Conservation (phyloP, 1,140 invertebrate genomes). For the Papilio helenus region DNA sequence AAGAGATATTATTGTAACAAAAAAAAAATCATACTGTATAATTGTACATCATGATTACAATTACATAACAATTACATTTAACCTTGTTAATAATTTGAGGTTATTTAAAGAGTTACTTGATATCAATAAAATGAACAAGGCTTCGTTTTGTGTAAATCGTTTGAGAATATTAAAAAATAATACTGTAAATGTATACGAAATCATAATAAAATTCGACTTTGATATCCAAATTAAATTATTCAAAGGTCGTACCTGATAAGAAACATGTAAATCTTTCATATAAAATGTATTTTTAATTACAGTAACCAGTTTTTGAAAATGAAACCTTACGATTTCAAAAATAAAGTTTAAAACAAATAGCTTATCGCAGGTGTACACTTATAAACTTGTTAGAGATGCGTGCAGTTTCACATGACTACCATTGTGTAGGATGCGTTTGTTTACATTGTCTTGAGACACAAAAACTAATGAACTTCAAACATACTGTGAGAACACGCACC, state of each 20-base stretch:
- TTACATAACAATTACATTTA: background rate
- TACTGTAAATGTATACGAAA: too few relatives aligned
- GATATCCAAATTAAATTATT: too few relatives aligned
- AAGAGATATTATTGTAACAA: background rate
- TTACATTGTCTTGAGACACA: conserved; percentile 1
- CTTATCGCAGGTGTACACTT: background rate
- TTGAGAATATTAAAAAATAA: too few relatives aligned
- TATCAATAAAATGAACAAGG: background rate
- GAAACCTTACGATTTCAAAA: background rate
- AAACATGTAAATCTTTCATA: too few relatives aligned
- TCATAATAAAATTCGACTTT: too few relatives aligned
- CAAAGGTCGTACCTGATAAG: too few relatives aligned
- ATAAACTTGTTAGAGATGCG: background rate
- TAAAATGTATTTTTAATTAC: too few relatives aligned
- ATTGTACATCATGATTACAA: background rate
- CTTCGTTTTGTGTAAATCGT: background rate
- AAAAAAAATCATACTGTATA: background rate
- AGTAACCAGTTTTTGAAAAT: background rate
- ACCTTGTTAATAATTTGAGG: background rate
- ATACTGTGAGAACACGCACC: background rate
- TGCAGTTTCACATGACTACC: conserved; percentile 17
- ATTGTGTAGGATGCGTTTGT: conserved; percentile 10
- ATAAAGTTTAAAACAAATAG: background rate
- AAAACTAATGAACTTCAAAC: conserved; percentile 26
- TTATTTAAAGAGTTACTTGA: background rate